phyloP scores from a whole-genome alignment of 2,888 invertebrate genomes.

The Mystacides longicornis region DNA sequence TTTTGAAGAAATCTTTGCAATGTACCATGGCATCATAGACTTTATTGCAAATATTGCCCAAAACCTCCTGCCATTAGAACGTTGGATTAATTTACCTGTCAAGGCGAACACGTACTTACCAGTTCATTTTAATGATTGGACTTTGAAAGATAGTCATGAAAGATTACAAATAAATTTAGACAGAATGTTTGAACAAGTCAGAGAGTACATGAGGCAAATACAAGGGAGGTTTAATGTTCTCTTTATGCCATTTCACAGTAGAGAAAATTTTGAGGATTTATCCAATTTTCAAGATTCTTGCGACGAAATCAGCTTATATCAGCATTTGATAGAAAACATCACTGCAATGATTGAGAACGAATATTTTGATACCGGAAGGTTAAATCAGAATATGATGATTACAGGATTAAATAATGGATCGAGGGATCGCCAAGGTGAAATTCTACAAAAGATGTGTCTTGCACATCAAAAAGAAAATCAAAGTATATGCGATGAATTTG shows the following conservation, averaged over 20 bases:
- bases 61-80: slow-evolving; percentile 53
- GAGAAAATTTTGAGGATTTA: slow-evolving; percentile 41
- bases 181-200: slow-evolving; percentile 49
- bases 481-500: slow-evolving; percentile 64
- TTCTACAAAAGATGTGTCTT: slow-evolving; percentile 55
- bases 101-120: slow-evolving; percentile 34
- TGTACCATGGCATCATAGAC: slow-evolving; percentile 52
- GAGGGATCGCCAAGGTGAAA: slow-evolving; percentile 49
- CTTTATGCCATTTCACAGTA: slow-evolving; percentile 42
- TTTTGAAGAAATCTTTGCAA: slow-evolving; percentile 46
- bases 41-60: slow-evolving; percentile 50
- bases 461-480: slow-evolving; percentile 59
- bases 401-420: slow-evolving; percentile 53
- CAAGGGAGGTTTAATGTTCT: slow-evolving; percentile 51
- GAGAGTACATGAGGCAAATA: slow-evolving; percentile 47
- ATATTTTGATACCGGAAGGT: slow-evolving; percentile 58
- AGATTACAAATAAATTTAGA: slow-evolving; percentile 47
- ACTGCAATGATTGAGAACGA: slow-evolving; percentile 57
- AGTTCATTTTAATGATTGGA: slow-evolving; percentile 52
- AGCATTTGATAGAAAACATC: slow-evolving; percentile 52
- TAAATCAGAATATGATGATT: slow-evolving; percentile 57
- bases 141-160: slow-evolving; percentile 44
- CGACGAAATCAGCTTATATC: slow-evolving; percentile 54
- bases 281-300: slow-evolving; percentile 53
- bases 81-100: slow-evolving; percentile 11